Evolutionary conservation across 2,888 invertebrate genomes (phyloP).

Genomic region (Heliconius erato): DNA sequence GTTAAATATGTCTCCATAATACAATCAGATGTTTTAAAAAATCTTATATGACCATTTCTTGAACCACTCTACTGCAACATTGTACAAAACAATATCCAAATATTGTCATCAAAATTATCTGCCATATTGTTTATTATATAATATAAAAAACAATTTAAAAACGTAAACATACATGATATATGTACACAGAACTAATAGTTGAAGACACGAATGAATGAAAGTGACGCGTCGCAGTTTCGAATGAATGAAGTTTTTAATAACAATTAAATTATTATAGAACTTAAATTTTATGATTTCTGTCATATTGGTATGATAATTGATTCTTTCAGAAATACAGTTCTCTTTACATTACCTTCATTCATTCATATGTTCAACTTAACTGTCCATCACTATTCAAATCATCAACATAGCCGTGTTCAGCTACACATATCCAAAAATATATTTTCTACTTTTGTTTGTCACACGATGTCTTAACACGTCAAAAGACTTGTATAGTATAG

Average conservation of each 20-base stretch:
- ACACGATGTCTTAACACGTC: slow-evolving; percentile 30
- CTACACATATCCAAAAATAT: slow-evolving; percentile 48
- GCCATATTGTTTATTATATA: background rate
- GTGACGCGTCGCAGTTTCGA: background rate
- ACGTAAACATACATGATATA: background rate
- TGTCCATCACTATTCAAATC: background rate
- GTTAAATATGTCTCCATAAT: too few species aligned
- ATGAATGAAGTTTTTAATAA: background rate
- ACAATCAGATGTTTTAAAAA: too few species aligned
- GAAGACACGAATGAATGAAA: background rate
- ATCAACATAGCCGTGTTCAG: background rate
- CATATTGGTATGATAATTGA: background rate
- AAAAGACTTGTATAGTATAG: slow-evolving; percentile 34
- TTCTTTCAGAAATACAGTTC: background rate
- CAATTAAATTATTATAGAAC: background rate
- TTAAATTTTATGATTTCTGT: background rate
- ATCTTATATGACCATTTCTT: background rate
- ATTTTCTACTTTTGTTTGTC: slow-evolving; percentile 12
- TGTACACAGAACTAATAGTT: background rate
- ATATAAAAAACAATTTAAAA: background rate
- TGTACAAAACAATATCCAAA: background rate
- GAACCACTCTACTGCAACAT: background rate
- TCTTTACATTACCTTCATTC: background rate
- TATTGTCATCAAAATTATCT: background rate
- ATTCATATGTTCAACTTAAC: slow-evolving; percentile 1